phyloP scores from a whole-genome alignment of 2,888 invertebrate genomes.

The Capitulum mitella region DNA sequence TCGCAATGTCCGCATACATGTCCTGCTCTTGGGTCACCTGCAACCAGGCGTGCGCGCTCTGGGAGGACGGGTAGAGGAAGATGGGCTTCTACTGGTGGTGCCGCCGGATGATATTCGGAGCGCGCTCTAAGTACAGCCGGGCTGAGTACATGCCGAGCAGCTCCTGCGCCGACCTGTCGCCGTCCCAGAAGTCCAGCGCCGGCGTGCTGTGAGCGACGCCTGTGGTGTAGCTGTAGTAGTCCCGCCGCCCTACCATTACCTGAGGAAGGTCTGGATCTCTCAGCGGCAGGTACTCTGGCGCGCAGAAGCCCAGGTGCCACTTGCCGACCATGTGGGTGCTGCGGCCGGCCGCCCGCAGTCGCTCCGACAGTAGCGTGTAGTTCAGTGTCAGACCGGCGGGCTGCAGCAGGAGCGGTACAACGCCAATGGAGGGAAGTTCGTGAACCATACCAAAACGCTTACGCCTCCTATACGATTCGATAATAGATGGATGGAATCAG shows the following conservation, averaged over 20 bases:
- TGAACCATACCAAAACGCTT: too few species aligned
- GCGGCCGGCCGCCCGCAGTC: slow-evolving; percentile 41
- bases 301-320: slow-evolving; percentile 73
- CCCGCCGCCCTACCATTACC: too few species aligned
- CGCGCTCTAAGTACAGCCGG: slow-evolving; percentile 62
- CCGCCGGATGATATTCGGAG: slow-evolving; percentile 56
- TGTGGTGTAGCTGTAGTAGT: slow-evolving; percentile 77
- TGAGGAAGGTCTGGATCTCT: too few species aligned
- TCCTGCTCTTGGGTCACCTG: slow-evolving; percentile 68
- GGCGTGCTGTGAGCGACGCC: slow-evolving; percentile 23
- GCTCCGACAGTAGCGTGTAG: slow-evolving; percentile 41
- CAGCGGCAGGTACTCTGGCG: slow-evolving; percentile 64
- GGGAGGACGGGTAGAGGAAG: slow-evolving; percentile 78
- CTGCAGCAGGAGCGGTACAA: too few species aligned
- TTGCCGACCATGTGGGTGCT: slow-evolving; percentile 41
- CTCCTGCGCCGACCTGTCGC: neutral
- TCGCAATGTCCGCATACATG: slow-evolving; percentile 58
- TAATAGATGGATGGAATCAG: too few species aligned
- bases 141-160: neutral
- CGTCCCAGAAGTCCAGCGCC: neutral
- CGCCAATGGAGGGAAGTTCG: too few species aligned
- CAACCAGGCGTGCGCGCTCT: slow-evolving; percentile 78
- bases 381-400: slow-evolving; percentile 41
- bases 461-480: too few species aligned
- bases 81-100: slow-evolving; percentile 54